Conservation (phyloP, 2,888 invertebrate species). For the Melinopterus prodromus region DNA sequence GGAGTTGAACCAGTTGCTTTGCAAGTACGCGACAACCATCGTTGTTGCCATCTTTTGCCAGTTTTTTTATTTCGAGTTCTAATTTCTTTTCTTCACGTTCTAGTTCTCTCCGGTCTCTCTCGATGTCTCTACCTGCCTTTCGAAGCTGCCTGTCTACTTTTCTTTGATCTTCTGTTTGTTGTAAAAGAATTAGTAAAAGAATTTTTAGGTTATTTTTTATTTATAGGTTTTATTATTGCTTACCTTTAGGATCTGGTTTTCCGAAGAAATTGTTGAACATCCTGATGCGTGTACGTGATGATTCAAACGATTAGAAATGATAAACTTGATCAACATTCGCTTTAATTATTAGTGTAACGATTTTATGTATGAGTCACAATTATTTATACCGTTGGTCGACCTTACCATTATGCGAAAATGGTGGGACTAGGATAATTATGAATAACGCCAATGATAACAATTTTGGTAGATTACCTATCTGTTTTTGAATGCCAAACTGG, state of each 20-base stretch:
- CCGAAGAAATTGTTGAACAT: conserved; percentile 52
- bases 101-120: conserved; percentile 80
- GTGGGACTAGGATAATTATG: background rate
- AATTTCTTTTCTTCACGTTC: conserved; percentile 92
- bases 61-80: conserved; percentile 87
- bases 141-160: conserved; percentile 82
- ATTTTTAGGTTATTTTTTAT: conserved; percentile 4
- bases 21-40: conserved; percentile 85
- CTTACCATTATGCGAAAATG: background rate
- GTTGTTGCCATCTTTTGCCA: conserved; percentile 87
- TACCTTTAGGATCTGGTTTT: conserved; percentile 61
- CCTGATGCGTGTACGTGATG: background rate
- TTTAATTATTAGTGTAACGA: background rate
- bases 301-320: background rate
- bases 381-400: background rate
- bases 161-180: conserved; percentile 78
- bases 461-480: background rate
- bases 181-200: conserved; percentile 7
- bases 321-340: background rate
- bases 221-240: conserved; percentile 11
- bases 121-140: conserved; percentile 84
- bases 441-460: background rate
- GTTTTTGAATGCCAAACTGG: background rate
- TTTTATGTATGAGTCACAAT: background rate
- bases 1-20: conserved; percentile 85